Conservation (phyloP, 2,113 vertebrate species). For the Scomber japonicus region DNA sequence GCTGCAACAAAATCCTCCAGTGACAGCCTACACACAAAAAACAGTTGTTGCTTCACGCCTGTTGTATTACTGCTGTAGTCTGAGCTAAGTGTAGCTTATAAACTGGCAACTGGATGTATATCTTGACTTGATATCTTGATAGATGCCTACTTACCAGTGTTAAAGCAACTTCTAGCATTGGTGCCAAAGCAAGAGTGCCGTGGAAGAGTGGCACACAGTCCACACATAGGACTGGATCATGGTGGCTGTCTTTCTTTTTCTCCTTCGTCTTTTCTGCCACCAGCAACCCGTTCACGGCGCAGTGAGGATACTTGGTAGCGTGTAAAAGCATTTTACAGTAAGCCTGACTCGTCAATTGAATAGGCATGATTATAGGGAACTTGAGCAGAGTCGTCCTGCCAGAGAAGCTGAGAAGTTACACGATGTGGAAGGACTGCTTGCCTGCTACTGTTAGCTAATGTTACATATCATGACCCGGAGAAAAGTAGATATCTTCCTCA, state of each 20-base stretch:
- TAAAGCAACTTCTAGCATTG: slow-evolving; percentile 95
- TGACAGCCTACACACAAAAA: no score
- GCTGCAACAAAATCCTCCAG: no score
- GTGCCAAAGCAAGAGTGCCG: slow-evolving; percentile 92
- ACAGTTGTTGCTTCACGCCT: no score
- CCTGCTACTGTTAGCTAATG: slow-evolving; percentile 66
- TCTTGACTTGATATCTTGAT: no score
- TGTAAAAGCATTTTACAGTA: slow-evolving; percentile 98
- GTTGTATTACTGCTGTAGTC: not conserved
- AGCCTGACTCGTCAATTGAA: slow-evolving; percentile 94
- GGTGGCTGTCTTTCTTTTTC: slow-evolving; percentile 83
- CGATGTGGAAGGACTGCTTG: slow-evolving; percentile 17
- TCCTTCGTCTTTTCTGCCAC: slow-evolving; percentile 92
- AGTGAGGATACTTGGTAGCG: slow-evolving; percentile 94
- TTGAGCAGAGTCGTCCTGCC: not conserved
- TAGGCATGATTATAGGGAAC: slow-evolving; percentile 82
- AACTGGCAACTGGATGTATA: no score
- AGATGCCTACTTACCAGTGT: slow-evolving; percentile 88
- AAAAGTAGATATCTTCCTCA: slow-evolving; percentile 59
- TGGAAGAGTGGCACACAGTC: slow-evolving; percentile 97
- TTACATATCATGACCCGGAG: slow-evolving; percentile 40
- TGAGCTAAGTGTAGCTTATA: no score
- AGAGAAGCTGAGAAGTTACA: slow-evolving; percentile 23
- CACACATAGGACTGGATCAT: slow-evolving; percentile 88
- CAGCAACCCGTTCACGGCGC: slow-evolving; percentile 92